Evolutionary conservation across 2,888 invertebrate species (phyloP).

Genomic region (Phortica okadai): DNA sequence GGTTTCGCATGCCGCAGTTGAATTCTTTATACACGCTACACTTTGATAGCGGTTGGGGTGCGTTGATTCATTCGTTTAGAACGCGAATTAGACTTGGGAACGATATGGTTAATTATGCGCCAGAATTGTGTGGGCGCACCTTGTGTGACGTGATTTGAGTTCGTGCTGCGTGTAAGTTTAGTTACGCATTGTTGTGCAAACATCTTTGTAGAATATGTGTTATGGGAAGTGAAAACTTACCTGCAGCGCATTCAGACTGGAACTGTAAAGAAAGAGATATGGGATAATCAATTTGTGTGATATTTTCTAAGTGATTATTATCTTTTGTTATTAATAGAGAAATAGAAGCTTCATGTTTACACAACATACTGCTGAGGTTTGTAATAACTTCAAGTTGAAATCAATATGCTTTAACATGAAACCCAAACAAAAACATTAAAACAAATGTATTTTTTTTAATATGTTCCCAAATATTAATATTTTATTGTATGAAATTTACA

Average conservation of each 20-base stretch:
- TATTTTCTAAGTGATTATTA: no score
- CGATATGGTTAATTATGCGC: neutral
- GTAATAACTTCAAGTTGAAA: no score
- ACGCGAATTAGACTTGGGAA: neutral
- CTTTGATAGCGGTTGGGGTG: neutral
- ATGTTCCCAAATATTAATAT: neutral
- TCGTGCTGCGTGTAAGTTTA: neutral
- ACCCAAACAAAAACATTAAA: neutral
- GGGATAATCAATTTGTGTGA: no score
- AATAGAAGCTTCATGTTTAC: no score
- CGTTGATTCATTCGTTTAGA: neutral
- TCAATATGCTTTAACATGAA: no score
- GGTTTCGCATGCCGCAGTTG: neutral
- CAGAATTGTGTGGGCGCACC: neutral
- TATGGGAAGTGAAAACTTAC: neutral
- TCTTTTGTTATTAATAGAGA: no score
- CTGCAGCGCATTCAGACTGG: neutral
- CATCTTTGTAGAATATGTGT: neutral
- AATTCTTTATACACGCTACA: neutral
- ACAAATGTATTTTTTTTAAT: neutral
- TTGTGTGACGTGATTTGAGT: neutral
- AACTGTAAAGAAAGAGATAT: no score
- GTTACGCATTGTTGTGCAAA: neutral
- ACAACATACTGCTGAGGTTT: no score
- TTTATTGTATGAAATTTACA: conserved; percentile 2